Evolutionary conservation across 1,140 invertebrate species (phyloP), one percentile per base, ranked within the genome.

Genomic region (Theocolax elegans): DNA sequence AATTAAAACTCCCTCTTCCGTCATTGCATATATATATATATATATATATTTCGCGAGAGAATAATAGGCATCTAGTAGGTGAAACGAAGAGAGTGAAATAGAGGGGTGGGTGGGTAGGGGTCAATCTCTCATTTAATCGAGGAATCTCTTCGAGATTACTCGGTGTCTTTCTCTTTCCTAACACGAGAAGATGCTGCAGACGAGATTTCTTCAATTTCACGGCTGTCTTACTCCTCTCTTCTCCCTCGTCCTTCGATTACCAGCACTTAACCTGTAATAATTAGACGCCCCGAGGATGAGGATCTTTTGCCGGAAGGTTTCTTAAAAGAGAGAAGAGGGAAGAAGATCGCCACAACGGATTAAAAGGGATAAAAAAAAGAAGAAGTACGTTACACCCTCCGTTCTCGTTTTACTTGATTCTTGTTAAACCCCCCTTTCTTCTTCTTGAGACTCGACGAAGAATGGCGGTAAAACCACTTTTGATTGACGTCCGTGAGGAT

Each of bases 141-240:
- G 15, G 54, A 59, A 53, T 8, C n/a, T 69, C 67, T 35, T 38
- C 19, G 56, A 40, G 19, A 67, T 48, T 63, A 19, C 67, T 69
- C 23, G 67, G 13, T 54, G 23, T 69, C 59, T 48, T 66, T 72
- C 70, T 48, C 74, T 74, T 72, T 67, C 65, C 74, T 74, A 68
- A 74, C 72, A 75, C 65, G 10, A 35, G 10, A n/a, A n/a, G n/a
- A n/a, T n/a, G n/a, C n/a, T n/a, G n/a, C n/a, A n/a, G 3, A 1
- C 44, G 67, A 65, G 63, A 70, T 70, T 69, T 70, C 67, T 70
- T 73, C 67, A 62, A 70, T 69, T 73, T 73, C 48, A 65, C 59
- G 63, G 62, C 62, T 70, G 40, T 66, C 67, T 66, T 53, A 49
- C 51, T 53, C 56, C 58, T 42, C 62, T 70, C 70, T 49, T 56